Evolutionary conservation across 2,113 vertebrate species (phyloP), one percentile per base, ranked within the genome.

Genomic region (Hydrochoerus hydrochaeris): DNA sequence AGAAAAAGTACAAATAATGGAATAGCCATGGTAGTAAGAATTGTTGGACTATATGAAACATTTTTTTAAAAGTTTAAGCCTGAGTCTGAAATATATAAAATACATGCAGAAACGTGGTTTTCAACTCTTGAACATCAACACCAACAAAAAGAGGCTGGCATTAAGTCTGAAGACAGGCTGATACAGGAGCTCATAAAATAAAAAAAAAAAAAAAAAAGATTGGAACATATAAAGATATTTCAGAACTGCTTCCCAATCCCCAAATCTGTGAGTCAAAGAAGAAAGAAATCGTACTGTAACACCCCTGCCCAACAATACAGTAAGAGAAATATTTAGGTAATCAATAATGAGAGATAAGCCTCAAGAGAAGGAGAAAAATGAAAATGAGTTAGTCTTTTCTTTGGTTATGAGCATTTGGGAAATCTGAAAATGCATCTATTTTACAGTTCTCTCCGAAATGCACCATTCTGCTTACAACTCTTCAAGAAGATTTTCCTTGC

Each of bases 351-450:
- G 78, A 92, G 60, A 63, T 75, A 95, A 75, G 30, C 19, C 46
- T 90, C 44, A 88, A 83, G 86, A 71, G n/a, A 60, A 95, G 44
- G 77, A 46, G 8, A 86, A 67, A 88, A 84, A 95, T 22, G 92
- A 77, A 95, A 94, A 77, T 63, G 28, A 63, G 49, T 89, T n/a
- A 49, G 60, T 92, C 82, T 69, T 78, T 52, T 46, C 38, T 94
- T 54, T 82, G 63, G 35, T 85, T 75, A 41, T 26, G n/a, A 81
- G 32, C 35, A 90, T 52, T 35, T 46, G n/a, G 44, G 60, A 38
- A 80, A 90, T 52, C 12, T 85, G 32, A 92, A 90, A 60, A 54
- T 62, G 57, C 46, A 84, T 19, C 46, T 88, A 20, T 28, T 83
- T 89, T 77, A 92, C 5, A 67, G 58, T 57, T 57, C 73, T 46